Conservation (phyloP, 23 tunicate genomes). For the Botrylloides violaceus region DNA sequence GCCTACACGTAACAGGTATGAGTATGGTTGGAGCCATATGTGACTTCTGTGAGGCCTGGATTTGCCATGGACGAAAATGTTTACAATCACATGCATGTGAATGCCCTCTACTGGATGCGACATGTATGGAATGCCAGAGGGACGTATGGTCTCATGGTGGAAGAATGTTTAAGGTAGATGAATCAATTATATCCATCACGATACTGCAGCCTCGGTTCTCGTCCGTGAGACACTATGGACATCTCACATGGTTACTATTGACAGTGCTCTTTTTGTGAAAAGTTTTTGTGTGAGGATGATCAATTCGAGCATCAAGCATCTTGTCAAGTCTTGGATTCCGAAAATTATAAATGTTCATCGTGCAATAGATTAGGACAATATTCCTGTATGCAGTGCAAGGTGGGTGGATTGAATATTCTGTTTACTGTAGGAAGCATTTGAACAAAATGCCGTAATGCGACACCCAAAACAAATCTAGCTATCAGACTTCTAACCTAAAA, state of each 20-base stretch:
- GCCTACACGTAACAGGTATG: constrained; percentile 47
- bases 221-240: too few species aligned
- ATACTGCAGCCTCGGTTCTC: too few species aligned
- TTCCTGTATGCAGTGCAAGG: constrained; percentile 89
- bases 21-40: constrained; percentile 80
- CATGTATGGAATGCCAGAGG: constrained; percentile 68
- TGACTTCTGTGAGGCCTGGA: constrained; percentile 95
- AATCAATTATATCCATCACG: not conserved
- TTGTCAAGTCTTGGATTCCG: constrained; percentile 80
- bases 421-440: too few species aligned
- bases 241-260: not conserved
- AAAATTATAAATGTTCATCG: constrained; percentile 76
- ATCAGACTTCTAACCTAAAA: too few species aligned
- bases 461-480: too few species aligned
- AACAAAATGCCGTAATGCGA: too few species aligned
- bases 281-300: constrained; percentile 86
- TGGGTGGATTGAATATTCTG: not conserved
- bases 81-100: constrained; percentile 79
- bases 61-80: constrained; percentile 91
- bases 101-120: constrained; percentile 83
- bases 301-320: constrained; percentile 97
- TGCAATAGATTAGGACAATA: constrained; percentile 84
- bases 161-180: constrained; percentile 42
- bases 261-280: constrained; percentile 74
- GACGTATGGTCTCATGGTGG: constrained; percentile 97